These are phyloP conservation scores for Blastobasis adustella DNA, from an alignment of 2,888 invertebrate genomes.

Conservation along the genomic window DNA sequence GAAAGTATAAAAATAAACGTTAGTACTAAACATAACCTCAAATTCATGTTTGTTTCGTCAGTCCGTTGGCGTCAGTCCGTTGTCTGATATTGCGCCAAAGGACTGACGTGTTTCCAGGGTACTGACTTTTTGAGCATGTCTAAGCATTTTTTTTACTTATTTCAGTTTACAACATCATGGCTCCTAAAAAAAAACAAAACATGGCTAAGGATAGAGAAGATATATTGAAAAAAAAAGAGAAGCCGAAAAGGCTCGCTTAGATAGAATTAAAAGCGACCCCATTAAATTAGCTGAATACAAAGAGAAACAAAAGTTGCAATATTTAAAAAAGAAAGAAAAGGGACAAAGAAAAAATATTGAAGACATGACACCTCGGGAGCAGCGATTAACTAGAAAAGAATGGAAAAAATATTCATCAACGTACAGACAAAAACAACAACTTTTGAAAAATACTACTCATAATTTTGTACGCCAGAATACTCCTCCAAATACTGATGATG, in stretches of 20 bases:
- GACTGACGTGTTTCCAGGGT: constrained; percentile 9
- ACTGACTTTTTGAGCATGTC: constrained; percentile 7
- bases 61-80: constrained; percentile 11
- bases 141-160: constrained; percentile 12
- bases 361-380: constrained; percentile 14
- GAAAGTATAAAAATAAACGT: too few species aligned
- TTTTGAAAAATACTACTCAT: too few species aligned
- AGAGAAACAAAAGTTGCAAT: constrained; percentile 9
- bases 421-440: too few species aligned
- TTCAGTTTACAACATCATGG: constrained; percentile 9
- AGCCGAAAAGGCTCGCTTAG: constrained; percentile 11
- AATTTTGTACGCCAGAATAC: too few species aligned
- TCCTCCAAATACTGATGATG: too few species aligned
- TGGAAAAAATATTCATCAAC: constrained; percentile 5
- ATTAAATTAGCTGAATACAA: constrained; percentile 9
- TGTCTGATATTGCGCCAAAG: constrained; percentile 11
- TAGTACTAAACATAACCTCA: too few species aligned
- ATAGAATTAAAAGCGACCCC: constrained; percentile 10
- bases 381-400: constrained; percentile 13
- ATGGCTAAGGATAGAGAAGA: constrained; percentile 7
- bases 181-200: constrained; percentile 10
- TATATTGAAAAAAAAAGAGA: constrained; percentile 8
- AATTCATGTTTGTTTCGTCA: constrained; percentile 10
- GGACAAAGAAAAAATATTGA: constrained; percentile 8
- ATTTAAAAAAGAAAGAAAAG: constrained; percentile 10